Conservation (phyloP, 2,797 vertebrate species). For the Microcaecilia unicolor region DNA sequence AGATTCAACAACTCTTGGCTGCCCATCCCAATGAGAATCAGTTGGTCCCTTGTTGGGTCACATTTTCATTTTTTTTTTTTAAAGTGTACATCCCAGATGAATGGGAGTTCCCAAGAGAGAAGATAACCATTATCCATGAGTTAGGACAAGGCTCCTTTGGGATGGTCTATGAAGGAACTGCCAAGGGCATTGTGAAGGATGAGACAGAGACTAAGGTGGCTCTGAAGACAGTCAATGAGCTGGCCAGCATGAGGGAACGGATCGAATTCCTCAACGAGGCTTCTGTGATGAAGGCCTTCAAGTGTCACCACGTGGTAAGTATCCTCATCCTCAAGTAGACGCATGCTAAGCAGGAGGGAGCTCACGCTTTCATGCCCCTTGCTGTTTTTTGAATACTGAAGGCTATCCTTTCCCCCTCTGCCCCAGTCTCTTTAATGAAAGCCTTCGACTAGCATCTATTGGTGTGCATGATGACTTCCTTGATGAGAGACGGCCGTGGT, state of each 20-base stretch:
- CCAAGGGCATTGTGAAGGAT: slow-evolving; percentile 30
- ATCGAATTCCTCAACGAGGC: slow-evolving; percentile 68
- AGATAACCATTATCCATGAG: slow-evolving; percentile 56
- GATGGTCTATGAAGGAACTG: slow-evolving; percentile 66
- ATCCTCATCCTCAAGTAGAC: too few relatives aligned
- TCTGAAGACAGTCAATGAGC: slow-evolving; percentile 64
- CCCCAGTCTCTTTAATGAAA: too few relatives aligned
- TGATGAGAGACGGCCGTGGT: too few relatives aligned
- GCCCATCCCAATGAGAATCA: too few relatives aligned
- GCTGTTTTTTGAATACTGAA: too few relatives aligned
- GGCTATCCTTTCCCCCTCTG: too few relatives aligned
- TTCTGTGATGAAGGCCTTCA: slow-evolving; percentile 67
- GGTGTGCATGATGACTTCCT: too few relatives aligned
- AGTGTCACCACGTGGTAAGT: slow-evolving; percentile 64
- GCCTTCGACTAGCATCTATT: too few relatives aligned
- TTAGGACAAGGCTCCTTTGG: slow-evolving; percentile 68
- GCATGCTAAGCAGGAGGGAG: too few relatives aligned
- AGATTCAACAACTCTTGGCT: background rate
- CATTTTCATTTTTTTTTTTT: background rate
- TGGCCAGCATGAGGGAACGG: slow-evolving; percentile 53
- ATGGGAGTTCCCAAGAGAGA: slow-evolving; percentile 61
- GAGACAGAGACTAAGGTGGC: slow-evolving; percentile 52
- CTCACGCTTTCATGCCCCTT: too few relatives aligned
- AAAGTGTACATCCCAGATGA: slow-evolving; percentile 60
- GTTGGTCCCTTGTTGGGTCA: too few relatives aligned